Evolutionary conservation across 2,888 invertebrate genomes (phyloP).

Genomic region (Drosophila tripunctata): DNA sequence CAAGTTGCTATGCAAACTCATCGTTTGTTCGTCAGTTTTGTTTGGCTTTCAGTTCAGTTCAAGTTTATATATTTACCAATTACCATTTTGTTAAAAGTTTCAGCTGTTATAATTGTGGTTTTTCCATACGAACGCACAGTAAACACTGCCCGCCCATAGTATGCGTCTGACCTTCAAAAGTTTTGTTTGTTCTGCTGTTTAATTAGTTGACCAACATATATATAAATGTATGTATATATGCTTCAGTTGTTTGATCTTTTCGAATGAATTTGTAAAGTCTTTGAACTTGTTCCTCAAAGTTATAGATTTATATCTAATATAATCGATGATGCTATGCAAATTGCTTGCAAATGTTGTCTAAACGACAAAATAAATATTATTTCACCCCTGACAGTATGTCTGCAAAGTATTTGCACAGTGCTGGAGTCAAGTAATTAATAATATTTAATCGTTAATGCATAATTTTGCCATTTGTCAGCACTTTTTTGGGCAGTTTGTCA

Average conservation of each 20-base stretch:
- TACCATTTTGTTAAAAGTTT: slow-evolving; percentile 44
- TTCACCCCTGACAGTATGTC: slow-evolving; percentile 18
- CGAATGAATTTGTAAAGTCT: slow-evolving; percentile 23
- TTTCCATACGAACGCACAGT: slow-evolving; percentile 52
- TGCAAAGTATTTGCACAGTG: slow-evolving; percentile 4
- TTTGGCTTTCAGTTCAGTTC: slow-evolving; percentile 22
- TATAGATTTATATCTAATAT: slow-evolving; percentile 27
- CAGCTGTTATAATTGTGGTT: slow-evolving; percentile 50
- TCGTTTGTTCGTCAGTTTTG: slow-evolving; percentile 8
- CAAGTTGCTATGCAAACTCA: slow-evolving; percentile 14
- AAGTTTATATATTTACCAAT: slow-evolving; percentile 58
- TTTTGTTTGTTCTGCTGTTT: slow-evolving; percentile 1
- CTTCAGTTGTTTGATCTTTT: slow-evolving; percentile 47
- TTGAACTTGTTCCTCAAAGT: slow-evolving; percentile 43
- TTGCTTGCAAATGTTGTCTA: slow-evolving; percentile 24
- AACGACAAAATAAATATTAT: slow-evolving; percentile 17
- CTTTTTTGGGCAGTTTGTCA: background rate
- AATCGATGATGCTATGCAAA: slow-evolving; percentile 62
- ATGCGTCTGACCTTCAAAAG: slow-evolving; percentile 38
- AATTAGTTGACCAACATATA: slow-evolving; percentile 16
- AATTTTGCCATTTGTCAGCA: background rate
- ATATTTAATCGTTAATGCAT: background rate
- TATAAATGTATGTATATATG: background rate
- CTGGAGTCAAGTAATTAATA: background rate
- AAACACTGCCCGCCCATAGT: slow-evolving; percentile 34